phyloP scores from a whole-genome alignment of 2,113 vertebrate genomes.

The Scytalopus superciliaris region DNA sequence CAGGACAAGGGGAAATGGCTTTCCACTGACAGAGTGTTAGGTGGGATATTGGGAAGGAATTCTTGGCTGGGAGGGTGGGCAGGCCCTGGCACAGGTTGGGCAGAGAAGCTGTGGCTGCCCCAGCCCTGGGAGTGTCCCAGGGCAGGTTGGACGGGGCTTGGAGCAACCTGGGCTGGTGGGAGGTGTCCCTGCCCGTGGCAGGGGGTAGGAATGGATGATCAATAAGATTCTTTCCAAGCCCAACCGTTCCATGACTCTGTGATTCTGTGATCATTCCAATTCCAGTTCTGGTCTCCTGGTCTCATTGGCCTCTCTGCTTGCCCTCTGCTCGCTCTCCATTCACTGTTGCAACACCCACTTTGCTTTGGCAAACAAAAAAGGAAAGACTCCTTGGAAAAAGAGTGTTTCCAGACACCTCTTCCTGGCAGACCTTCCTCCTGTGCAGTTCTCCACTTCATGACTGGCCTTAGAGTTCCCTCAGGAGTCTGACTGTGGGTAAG shows the following conservation, averaged over 20 bases:
- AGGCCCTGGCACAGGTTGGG: not conserved
- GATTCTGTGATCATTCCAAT: not conserved
- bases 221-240: not conserved
- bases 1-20: not conserved
- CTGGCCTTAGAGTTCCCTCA: not conserved
- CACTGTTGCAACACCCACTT: not conserved
- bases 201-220: not conserved
- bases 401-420: not conserved
- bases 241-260: not conserved
- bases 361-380: not conserved
- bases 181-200: not conserved
- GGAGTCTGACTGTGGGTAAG: not conserved
- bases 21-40: not conserved
- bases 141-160: too few species aligned
- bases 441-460: not conserved
- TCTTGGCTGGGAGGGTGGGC: accelerated
- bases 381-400: not conserved
- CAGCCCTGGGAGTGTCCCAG: not conserved
- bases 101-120: not conserved
- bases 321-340: not conserved
- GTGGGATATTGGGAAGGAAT: not conserved
- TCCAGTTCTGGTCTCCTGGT: not conserved
- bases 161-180: accelerated
- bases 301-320: not conserved
- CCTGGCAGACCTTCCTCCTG: not conserved